Evolutionary conservation across 2,113 vertebrate species (phyloP), one percentile per base, ranked within the genome.

Genomic region (Danio rerio): DNA sequence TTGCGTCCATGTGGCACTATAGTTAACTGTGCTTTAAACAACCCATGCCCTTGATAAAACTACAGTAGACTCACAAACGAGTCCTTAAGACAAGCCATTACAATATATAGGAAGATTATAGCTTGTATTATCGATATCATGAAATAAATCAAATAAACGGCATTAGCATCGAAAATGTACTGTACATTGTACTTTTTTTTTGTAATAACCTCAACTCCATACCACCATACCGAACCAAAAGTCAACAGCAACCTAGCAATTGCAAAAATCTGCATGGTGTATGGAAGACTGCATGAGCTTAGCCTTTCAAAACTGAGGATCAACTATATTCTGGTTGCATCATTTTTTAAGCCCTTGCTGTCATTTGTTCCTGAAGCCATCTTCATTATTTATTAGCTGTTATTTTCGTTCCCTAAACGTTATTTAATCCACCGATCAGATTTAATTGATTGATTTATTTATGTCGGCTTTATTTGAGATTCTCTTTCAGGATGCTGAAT

Each of bases 241-340:
- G 89, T 90, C 88, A 90, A 91, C 87, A 87, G 87, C 89, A 89
- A 90, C 72, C 87, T 91, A 86, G 86, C 88, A 88, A 89, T 87
- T 63, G 87, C 88, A 91, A 91, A 90, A 91, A 86, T 83, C 89
- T 93, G 93, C 93, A 94, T 94, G 93, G 91, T 91, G 86, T 82
- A 89, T 84, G 86, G 90, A 92, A 89, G 93, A 92, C 88, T 93
- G 93, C 93, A 94, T 94, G 93, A 92, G 92, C 92, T 92, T 92
- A 91, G 91, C 87, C 91, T 92, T 92, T 91, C 87, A 88, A 80
- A 93, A 89, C 85, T 89, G 87, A 88, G 83, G 91, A 91, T 91
- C 86, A 88, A 88, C 89, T 89, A 90, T 88, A 87, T 89, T 79
- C 89, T 84, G 85, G 89, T 91, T 90, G 91, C 91, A 88, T 86